Evolutionary conservation across 2,113 vertebrate genomes (phyloP).

Genomic region (Zosterops japonicus): DNA sequence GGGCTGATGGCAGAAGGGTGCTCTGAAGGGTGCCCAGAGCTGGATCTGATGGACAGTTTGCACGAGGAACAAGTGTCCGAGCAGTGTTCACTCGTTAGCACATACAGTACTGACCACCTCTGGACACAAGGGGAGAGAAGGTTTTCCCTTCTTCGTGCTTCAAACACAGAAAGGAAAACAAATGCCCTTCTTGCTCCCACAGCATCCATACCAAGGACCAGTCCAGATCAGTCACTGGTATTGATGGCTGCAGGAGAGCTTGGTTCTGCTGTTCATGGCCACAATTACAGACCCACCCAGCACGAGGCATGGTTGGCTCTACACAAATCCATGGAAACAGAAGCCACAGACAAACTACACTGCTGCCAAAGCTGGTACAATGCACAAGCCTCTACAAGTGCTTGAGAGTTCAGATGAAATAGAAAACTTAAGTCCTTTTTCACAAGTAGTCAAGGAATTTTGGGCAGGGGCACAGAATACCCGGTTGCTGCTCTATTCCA

Average conservation of each 20-base stretch:
- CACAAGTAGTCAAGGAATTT: conserved; percentile 40
- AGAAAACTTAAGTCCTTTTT: conserved; percentile 36
- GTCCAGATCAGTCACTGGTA: neutral
- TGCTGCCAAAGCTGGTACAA: neutral
- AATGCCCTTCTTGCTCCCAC: neutral
- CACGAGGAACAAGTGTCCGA: neutral
- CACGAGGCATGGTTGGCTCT: neutral
- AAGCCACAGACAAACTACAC: neutral
- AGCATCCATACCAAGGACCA: neutral
- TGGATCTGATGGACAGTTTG: neutral
- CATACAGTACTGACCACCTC: neutral
- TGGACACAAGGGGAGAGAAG: neutral
- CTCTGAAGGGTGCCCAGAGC: neutral
- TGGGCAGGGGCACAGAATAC: conserved; percentile 16
- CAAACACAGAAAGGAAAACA: neutral
- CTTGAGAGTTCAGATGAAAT: neutral
- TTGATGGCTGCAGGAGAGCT: neutral
- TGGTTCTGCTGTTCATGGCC: neutral
- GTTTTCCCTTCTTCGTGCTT: neutral
- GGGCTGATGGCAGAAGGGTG: neutral
- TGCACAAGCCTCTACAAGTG: neutral
- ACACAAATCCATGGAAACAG: neutral
- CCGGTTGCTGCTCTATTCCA: conserved; percentile 47
- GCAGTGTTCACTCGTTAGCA: neutral
- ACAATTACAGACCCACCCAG: neutral